Percentiles rank a stretch among this genome's conserved stretches.
Conservation (phyloP, 2,113 vertebrate genomes). For the Amphiprion ocellaris region DNA sequence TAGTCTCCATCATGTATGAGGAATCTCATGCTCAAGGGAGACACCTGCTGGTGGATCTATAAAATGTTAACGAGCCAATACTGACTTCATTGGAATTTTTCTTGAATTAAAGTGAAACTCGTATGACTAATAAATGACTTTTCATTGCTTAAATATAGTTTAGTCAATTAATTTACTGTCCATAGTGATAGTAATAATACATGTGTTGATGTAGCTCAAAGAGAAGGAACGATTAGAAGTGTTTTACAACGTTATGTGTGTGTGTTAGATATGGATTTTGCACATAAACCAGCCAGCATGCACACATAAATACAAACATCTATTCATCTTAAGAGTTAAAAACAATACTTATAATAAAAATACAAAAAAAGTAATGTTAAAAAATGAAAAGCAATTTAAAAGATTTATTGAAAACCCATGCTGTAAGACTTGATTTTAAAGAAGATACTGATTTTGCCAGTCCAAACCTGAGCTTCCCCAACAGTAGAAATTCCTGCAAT, state of each 20-base stretch:
- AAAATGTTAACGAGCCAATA: not conserved
- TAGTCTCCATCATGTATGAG: not conserved
- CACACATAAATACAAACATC: no score
- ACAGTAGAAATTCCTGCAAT: not conserved
- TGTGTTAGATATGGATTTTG: not conserved
- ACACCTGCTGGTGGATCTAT: conserved; percentile 77
- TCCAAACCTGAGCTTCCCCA: not conserved
- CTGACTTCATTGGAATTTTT: conserved; percentile 5
- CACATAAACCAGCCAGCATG: not conserved
- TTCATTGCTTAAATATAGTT: not conserved
- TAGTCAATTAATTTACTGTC: conserved; percentile 7
- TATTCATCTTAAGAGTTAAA: no score
- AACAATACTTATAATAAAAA: not conserved
- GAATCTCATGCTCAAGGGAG: conserved; percentile 59
- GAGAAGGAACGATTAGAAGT: not conserved
- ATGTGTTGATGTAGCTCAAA: conserved; percentile 8
- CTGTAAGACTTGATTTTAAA: not conserved
- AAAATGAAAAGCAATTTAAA: not conserved
- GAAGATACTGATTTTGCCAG: not conserved
- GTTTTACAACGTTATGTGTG: not conserved
- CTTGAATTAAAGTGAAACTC: not conserved
- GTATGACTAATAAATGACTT: conserved; percentile 28
- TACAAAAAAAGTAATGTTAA: not conserved
- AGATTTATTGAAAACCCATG: not conserved
- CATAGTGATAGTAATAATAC: not conserved